Conservation (phyloP, 2,888 invertebrate genomes). For the Timema podura region DNA sequence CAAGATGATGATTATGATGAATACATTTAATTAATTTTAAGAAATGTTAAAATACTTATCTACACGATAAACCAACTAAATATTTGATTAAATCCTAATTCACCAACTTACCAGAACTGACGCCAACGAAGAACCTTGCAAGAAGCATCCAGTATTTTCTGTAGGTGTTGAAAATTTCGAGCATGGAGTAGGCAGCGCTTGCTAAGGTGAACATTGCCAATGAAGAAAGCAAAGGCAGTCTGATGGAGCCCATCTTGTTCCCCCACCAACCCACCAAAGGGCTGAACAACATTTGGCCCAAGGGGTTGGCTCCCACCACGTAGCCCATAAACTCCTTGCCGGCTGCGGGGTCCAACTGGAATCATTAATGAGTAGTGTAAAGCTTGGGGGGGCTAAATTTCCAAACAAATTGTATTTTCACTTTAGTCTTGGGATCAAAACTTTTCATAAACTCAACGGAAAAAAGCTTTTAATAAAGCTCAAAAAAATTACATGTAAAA, state of each 20-base stretch:
- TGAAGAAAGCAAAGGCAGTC: constrained; percentile 66
- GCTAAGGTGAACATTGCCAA: constrained; percentile 67
- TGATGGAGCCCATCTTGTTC: constrained; percentile 66
- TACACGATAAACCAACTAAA: constrained; percentile 21
- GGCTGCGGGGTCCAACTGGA: constrained; percentile 71
- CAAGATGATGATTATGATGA: background rate
- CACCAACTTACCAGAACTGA: constrained; percentile 65
- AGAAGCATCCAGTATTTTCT: constrained; percentile 68
- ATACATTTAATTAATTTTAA: constrained; percentile 23
- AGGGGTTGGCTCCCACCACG: constrained; percentile 80
- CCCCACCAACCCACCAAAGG: constrained; percentile 83
- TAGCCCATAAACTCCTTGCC: constrained; percentile 80
- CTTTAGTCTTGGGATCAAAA: too few relatives aligned
- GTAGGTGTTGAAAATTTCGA: constrained; percentile 64
- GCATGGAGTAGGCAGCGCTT: constrained; percentile 68
- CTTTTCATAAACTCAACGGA: background rate
- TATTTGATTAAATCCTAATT: background rate
- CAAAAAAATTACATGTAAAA: too few relatives aligned
- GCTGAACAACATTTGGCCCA: constrained; percentile 82
- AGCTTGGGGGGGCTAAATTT: background rate
- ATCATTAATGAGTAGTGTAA: constrained; percentile 29
- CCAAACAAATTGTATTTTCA: background rate
- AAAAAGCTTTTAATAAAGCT: too few relatives aligned
- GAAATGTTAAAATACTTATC: constrained; percentile 17
- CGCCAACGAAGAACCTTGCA: constrained; percentile 75